Conservation (phyloP, 2,797 vertebrate species). For the Pangasius macronema region DNA sequence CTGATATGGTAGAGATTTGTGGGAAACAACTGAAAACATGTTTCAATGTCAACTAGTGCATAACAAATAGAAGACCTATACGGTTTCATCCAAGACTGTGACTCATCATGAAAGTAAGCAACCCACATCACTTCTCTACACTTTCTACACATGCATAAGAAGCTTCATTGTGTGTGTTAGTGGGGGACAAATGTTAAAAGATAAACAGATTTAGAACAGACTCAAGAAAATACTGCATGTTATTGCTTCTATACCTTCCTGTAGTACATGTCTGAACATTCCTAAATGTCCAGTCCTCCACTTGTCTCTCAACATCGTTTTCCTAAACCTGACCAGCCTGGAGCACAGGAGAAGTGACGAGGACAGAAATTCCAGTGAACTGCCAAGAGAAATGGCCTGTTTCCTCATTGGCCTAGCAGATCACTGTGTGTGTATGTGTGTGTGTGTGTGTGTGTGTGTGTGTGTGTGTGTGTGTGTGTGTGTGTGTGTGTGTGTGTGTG, state of each 20-base stretch:
- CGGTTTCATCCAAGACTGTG: slow-evolving; percentile 48
- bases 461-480: slow-evolving; percentile 37
- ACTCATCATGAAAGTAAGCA: slow-evolving; percentile 44
- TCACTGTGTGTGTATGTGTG: slow-evolving; percentile 37
- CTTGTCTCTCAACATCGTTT: slow-evolving; percentile 48
- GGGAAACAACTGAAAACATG: slow-evolving; percentile 30
- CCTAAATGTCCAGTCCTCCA: slow-evolving; percentile 9
- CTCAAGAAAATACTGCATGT: neutral
- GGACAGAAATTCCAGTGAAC: slow-evolving; percentile 58
- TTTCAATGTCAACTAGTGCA: slow-evolving; percentile 22
- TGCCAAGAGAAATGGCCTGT: slow-evolving; percentile 65
- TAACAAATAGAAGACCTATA: slow-evolving; percentile 25
- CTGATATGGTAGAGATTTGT: neutral
- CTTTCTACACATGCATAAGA: neutral
- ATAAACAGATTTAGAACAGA: neutral
- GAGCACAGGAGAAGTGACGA: slow-evolving; percentile 54
- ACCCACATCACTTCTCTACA: neutral
- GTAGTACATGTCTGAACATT: neutral
- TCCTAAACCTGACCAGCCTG: slow-evolving; percentile 52
- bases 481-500: slow-evolving; percentile 39
- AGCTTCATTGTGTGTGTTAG: neutral
- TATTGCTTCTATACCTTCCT: slow-evolving; percentile 3
- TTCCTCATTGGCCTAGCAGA: slow-evolving; percentile 56
- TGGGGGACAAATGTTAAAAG: neutral
- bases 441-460: slow-evolving; percentile 40